phyloP scores from a whole-genome alignment of 2,888 invertebrate species.

The Pteria penguin region DNA sequence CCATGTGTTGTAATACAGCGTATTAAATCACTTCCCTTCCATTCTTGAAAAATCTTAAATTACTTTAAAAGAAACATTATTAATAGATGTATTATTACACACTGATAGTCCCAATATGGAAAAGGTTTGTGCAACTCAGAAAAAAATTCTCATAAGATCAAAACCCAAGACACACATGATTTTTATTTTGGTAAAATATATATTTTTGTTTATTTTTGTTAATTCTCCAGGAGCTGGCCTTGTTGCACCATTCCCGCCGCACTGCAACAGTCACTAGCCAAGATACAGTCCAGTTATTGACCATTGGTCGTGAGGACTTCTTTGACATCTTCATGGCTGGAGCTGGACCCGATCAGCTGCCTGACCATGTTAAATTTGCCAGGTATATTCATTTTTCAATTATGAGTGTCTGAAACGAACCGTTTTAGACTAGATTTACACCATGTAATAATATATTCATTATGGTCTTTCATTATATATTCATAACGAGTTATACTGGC shows the following conservation, averaged over 20 bases:
- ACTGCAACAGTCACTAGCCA: constrained; percentile 79
- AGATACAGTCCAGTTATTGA: constrained; percentile 74
- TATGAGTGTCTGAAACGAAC: too few species aligned
- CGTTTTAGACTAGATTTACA: too few species aligned
- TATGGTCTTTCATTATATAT: too few species aligned
- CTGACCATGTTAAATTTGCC: constrained; percentile 75
- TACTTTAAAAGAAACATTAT: too few species aligned
- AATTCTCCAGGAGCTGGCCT: constrained; percentile 66
- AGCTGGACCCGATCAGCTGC: constrained; percentile 66
- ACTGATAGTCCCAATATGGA: too few species aligned
- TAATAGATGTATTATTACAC: too few species aligned
- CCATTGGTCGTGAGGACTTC: constrained; percentile 77
- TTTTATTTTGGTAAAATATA: background rate
- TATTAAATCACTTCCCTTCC: too few species aligned
- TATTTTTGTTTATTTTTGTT: background rate
- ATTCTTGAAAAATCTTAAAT: too few species aligned
- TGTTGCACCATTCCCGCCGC: constrained; percentile 75
- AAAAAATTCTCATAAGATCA: background rate
- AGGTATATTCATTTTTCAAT: constrained; percentile 53
- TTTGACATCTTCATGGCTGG: constrained; percentile 78
- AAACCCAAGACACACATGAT: background rate
- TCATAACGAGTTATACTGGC: too few species aligned
- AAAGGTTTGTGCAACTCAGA: background rate
- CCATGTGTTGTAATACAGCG: too few species aligned
- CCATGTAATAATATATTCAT: too few species aligned